A percentile compares a stretch with the other conserved stretches of the same genome.
These are phyloP conservation scores for Falco novaeseelandiae DNA, from an alignment of 2,797 vertebrate species.

Conservation along the genomic window DNA sequence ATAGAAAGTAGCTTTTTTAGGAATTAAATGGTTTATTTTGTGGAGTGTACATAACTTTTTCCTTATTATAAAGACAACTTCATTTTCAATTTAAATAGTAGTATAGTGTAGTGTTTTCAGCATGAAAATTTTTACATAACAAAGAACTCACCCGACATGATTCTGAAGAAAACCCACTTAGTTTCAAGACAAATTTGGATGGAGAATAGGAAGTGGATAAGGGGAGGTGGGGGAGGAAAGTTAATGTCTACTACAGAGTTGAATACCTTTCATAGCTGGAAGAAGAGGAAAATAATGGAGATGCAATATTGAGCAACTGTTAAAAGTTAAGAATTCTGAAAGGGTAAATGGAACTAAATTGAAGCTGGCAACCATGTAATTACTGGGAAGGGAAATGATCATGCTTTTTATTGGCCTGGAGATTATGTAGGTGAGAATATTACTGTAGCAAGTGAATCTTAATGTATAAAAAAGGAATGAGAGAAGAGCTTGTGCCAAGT, in stretches of 20 bases:
- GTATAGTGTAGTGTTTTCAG: neutral
- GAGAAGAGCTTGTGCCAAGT: neutral
- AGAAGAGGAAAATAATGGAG: neutral
- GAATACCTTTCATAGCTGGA: neutral
- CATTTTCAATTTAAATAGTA: neutral
- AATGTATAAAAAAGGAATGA: neutral
- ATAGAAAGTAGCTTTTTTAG: neutral
- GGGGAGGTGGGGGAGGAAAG: neutral
- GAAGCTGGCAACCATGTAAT: conserved; percentile 23
- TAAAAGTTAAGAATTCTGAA: conserved; percentile 19
- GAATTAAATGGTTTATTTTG: neutral
- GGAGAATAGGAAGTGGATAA: neutral
- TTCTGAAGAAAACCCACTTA: neutral
- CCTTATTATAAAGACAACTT: neutral
- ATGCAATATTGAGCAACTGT: neutral
- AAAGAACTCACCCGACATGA: neutral
- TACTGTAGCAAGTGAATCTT: neutral
- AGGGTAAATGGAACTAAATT: conserved; percentile 7
- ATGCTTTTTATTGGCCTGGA: conserved; percentile 7
- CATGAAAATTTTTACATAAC: neutral
- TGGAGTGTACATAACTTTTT: neutral
- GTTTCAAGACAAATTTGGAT: neutral
- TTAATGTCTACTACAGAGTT: neutral
- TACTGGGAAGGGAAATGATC: neutral
- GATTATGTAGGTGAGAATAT: neutral